A percentile compares a stretch with the other conserved stretches of the same genome.
These are phyloP conservation scores for Leucania comma DNA, from an alignment of 2,888 invertebrate genomes.

Conservation along the genomic window DNA sequence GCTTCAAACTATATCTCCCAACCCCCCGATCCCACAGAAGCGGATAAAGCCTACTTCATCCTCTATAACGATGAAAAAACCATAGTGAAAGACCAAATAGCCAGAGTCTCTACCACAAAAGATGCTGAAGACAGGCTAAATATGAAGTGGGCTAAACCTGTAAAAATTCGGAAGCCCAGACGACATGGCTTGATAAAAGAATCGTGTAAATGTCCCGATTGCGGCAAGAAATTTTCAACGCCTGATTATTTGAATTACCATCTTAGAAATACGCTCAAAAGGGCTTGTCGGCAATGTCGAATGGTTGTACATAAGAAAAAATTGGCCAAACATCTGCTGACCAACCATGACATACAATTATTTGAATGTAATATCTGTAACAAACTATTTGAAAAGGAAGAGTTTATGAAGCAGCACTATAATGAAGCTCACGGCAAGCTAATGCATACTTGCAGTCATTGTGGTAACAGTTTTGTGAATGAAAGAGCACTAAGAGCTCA, in stretches of 20 bases:
- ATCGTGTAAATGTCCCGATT: conserved; percentile 73
- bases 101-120: conserved; percentile 47
- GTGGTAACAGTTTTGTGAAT: conserved; percentile 75
- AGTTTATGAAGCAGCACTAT: conserved; percentile 65
- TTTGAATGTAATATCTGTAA: conserved; percentile 74
- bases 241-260: conserved; percentile 76
- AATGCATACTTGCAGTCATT: conserved; percentile 72
- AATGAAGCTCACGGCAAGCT: conserved; percentile 64
- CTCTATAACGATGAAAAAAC: conserved; percentile 68
- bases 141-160: conserved; percentile 43
- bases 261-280: conserved; percentile 72
- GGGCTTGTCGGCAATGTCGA: conserved; percentile 76
- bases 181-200: conserved; percentile 21
- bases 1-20: conserved; percentile 67
- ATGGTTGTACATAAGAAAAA: conserved; percentile 70
- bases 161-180: conserved; percentile 30
- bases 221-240: conserved; percentile 72
- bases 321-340: conserved; percentile 73
- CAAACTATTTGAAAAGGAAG: conserved; percentile 69
- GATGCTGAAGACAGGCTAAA: conserved; percentile 70
- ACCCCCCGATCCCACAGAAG: conserved; percentile 60
- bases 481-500: conserved; percentile 79
- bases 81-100: conserved; percentile 68
- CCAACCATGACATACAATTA: conserved; percentile 65
- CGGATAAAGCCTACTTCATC: conserved; percentile 75